Percentiles rank a stretch among this genome's conserved stretches.
phyloP scores from a whole-genome alignment of 2,797 vertebrate species.

The Meriones psammophilus region DNA sequence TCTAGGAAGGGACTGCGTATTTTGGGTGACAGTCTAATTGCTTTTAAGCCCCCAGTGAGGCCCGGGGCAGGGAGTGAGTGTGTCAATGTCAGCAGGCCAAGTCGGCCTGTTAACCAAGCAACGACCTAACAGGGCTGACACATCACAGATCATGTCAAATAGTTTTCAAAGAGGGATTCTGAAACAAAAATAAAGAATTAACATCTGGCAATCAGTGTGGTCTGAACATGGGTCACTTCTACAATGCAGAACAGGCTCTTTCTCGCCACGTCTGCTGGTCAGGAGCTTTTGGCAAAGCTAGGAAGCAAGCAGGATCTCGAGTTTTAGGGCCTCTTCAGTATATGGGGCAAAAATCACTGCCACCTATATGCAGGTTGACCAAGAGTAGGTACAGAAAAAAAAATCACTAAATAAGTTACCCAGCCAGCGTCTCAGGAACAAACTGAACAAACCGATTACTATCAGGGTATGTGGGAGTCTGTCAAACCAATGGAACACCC shows the following conservation, averaged over 20 bases:
- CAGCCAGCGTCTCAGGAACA: conserved; percentile 34
- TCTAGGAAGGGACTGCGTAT: conserved; percentile 71
- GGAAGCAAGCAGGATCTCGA: background rate
- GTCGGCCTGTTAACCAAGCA: conserved; percentile 55
- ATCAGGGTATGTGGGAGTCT: background rate
- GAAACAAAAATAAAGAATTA: conserved; percentile 70
- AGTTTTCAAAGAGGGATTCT: conserved; percentile 58
- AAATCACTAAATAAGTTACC: background rate
- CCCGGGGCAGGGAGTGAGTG: conserved; percentile 42
- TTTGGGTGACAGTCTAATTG: conserved; percentile 80
- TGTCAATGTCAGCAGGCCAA: conserved; percentile 72
- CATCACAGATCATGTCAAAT: conserved; percentile 57
- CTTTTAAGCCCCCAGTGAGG: conserved; percentile 69
- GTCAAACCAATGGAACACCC: conserved; percentile 46
- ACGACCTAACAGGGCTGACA: conserved; percentile 43
- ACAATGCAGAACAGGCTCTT: background rate
- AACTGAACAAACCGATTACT: conserved; percentile 55
- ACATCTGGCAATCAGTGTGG: conserved; percentile 27
- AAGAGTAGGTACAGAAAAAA: background rate
- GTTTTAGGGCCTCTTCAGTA: background rate
- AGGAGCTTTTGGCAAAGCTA: conserved; percentile 9
- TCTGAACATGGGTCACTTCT: conserved; percentile 18
- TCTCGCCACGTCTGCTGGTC: background rate
- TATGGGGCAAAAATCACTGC: background rate
- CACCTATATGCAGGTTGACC: background rate